These are phyloP conservation scores for Phymorhynchus buccinoides DNA, from an alignment of 1,140 invertebrate species.

Conservation along the genomic window DNA sequence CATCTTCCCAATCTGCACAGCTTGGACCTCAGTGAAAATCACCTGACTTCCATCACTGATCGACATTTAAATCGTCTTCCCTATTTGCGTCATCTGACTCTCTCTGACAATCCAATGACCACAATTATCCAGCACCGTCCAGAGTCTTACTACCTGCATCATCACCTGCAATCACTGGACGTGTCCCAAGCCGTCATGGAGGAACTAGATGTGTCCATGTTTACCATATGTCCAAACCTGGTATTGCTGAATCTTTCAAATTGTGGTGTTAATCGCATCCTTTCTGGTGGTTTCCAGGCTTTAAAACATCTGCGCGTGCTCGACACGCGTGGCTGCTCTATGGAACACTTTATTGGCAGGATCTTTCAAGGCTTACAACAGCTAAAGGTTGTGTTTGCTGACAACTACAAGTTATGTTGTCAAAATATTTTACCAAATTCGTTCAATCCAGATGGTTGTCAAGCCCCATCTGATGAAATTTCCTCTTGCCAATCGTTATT, in stretches of 20 bases:
- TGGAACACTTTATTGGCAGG: background rate
- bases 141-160: background rate
- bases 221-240: slow-evolving; percentile 42
- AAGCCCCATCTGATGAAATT: slow-evolving; percentile 49
- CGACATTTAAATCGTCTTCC: slow-evolving; percentile 19
- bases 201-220: slow-evolving; percentile 39
- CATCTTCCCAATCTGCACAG: slow-evolving; percentile 14
- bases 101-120: slow-evolving; percentile 40
- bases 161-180: background rate
- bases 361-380: background rate
- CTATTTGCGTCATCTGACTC: slow-evolving; percentile 31
- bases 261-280: slow-evolving; percentile 41
- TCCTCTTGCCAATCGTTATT: slow-evolving; percentile 55
- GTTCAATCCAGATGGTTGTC: slow-evolving; percentile 37
- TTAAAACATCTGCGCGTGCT: background rate
- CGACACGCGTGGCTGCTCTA: slow-evolving; percentile 37
- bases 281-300: slow-evolving; percentile 21
- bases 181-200: slow-evolving; percentile 27
- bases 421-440: slow-evolving; percentile 31
- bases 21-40: slow-evolving; percentile 34
- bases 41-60: slow-evolving; percentile 19
- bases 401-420: slow-evolving; percentile 48
- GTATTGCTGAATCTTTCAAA: slow-evolving; percentile 1
- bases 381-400: slow-evolving; percentile 45
- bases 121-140: slow-evolving; percentile 34